A percentile compares a stretch with the other conserved stretches of the same genome.
These are phyloP conservation scores for Burhinus bistriatus DNA, from an alignment of 2,113 vertebrate genomes.

Conservation along the genomic window DNA sequence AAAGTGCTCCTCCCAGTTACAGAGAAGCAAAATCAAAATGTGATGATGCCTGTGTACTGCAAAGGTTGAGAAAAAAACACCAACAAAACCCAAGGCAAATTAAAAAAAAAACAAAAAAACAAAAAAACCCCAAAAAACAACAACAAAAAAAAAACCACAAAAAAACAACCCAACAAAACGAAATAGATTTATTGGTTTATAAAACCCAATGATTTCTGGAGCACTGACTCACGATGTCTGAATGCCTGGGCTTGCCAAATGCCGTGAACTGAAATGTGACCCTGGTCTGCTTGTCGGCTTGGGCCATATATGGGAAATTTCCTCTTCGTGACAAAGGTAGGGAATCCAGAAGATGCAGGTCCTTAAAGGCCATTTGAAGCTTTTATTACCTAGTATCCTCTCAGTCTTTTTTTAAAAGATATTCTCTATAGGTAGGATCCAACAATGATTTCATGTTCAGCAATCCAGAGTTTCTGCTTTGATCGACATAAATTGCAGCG, in stretches of 20 bases:
- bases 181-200: not conserved
- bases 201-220: not conserved
- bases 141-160: too few species aligned
- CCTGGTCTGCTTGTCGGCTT: not conserved
- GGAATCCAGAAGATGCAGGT: not conserved
- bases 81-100: not conserved
- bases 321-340: not conserved
- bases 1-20: not conserved
- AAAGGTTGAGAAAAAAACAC: not conserved
- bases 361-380: not conserved
- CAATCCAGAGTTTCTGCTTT: not conserved
- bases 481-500: not conserved
- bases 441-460: not conserved
- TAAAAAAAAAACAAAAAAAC: too few species aligned
- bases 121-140: too few species aligned
- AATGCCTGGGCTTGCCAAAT: conserved; percentile 27
- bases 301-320: conserved; percentile 20
- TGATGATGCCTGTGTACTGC: not conserved
- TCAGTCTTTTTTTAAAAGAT: not conserved
- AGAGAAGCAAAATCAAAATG: not conserved
- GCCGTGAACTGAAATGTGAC: not conserved
- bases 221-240: conserved; percentile 25
- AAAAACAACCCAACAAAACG: too few species aligned
- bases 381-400: not conserved
- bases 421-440: not conserved